Evolutionary conservation across 1,140 invertebrate genomes (phyloP), one percentile per base, ranked within the genome.

Genomic region (Tetranychus urticae): DNA sequence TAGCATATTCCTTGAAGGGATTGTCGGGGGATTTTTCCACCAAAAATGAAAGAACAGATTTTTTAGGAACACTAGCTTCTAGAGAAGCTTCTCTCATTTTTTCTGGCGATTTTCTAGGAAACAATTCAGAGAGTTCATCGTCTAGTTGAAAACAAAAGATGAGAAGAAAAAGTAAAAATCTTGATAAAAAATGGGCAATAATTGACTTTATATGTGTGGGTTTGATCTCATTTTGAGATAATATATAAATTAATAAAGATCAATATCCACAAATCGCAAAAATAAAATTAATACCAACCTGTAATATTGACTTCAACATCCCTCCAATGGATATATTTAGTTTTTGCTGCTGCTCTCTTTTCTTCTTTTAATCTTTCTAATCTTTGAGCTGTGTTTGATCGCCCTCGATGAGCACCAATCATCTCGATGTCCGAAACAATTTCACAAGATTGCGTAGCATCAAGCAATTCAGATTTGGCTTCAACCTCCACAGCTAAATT

Each of bases 321-420:
- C 62, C 71, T 73, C 73, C 77, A 76, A 23, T 70, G 61, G 45
- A 79, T 68, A 61, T 71, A 70, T 66, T 75, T 76, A 13, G 76
- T 73, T 64, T 75, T 75, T 12, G 73, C 71, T 64, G 77, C 73
- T 64, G 68, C 72, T 69, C 85, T 83, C 67, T 83, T 81, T 62
- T 89, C 85, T 68, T 82, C 80, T 67, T 90, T 85, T 74, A 94
- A 78, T 72, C 87, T 86, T 67, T 94, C 88, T 54, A 94, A 71
- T 68, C 86, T 77, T 66, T 86, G 83, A 35, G 87, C 85, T 48
- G 88, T 94, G 69, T 92, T 90, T 8, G 88, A 87, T 66, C 88
- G 76, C 63, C 82, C 77, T 66, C 85, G 77, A 65, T 84, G 80
- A n/a, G 80, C 77, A 62, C 79, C 80, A 74, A 69, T 65, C n/a